Base-by-base conservation (phyloP, 2,797 vertebrate genomes). In the Tadarida brasiliensis region DNA sequence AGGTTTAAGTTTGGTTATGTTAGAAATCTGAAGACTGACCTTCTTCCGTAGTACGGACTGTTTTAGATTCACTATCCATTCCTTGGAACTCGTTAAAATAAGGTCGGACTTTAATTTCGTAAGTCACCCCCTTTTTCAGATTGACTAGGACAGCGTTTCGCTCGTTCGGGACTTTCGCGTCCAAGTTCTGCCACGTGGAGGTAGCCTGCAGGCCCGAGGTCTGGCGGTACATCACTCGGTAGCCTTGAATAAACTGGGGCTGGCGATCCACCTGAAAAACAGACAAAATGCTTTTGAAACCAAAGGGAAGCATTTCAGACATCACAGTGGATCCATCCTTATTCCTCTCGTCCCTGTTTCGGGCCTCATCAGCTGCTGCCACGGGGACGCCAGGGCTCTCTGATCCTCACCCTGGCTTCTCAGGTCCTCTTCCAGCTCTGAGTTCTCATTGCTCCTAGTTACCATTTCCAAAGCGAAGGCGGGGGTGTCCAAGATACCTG, bases 21-120 rank as follows among this genome's bases (percentile, higher is more conserved):
- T 87, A 20, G 51, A 89, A 54, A 33, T 81, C 65, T 80, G 24
- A 67, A 80, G n/a, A 95, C 98, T 98, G 96, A 99, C 99, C 99
- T 99, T 99, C 99, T 88, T 99, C 99, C 0, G 99, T 99, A 22
- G 99, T 99, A 90, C 99, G 99, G 3, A 99, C 99, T 0, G 99
- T 99, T 98, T 99, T 99, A 57, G 99, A 99, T 94, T 99, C 99
- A 51, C 99, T 99, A 98, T 99, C 99, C 99, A 99, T 99, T 95
- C 99, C 99, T 96, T 99, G 99, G 97, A 99, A 99, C 94, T 99
- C 99, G 87, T 99, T 99, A 98, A 99, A 99, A 96, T 99, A 99
- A 1, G 99, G 99, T 4, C 99, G 99, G 49, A 99, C 99, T 98
- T 99, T 99, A 96, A 99, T 99, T 98, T 99, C 99, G 0, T 99